Conservation (phyloP, 2,888 invertebrate species). For the Reticulitermes lucifugus region DNA sequence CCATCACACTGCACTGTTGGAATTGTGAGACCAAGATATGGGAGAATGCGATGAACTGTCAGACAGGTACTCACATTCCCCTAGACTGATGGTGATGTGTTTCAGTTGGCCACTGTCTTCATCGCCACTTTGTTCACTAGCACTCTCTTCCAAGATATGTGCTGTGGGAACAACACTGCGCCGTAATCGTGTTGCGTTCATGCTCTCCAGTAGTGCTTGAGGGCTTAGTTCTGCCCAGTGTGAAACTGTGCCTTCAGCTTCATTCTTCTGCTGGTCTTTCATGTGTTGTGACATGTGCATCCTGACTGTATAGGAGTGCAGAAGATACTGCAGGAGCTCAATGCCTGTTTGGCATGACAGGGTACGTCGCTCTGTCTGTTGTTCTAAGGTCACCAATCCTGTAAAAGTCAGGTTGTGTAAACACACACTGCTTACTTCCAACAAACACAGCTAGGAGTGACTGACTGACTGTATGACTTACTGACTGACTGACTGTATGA, state of each 20-base stretch:
- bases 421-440: too few species aligned
- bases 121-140: constrained; percentile 58
- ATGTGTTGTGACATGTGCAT: background rate
- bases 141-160: constrained; percentile 54
- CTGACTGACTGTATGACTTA: too few species aligned
- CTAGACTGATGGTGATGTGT: constrained; percentile 62
- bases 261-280: background rate
- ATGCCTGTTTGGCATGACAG: constrained; percentile 64
- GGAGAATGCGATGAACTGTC: constrained; percentile 33
- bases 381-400: background rate
- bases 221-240: constrained; percentile 56
- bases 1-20: constrained; percentile 22
- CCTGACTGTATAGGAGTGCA: constrained; percentile 33
- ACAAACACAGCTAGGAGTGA: too few species aligned
- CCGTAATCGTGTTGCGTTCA: background rate
- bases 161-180: constrained; percentile 24
- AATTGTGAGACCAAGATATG: constrained; percentile 36
- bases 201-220: constrained; percentile 46
- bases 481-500: too few species aligned
- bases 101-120: constrained; percentile 62
- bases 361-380: constrained; percentile 59
- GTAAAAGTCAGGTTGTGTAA: background rate
- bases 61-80: constrained; percentile 44
- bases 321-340: constrained; percentile 61
- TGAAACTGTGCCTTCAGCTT: background rate